Conservation (phyloP, 2,797 vertebrate genomes). For the Pangasius sanitwongsei region DNA sequence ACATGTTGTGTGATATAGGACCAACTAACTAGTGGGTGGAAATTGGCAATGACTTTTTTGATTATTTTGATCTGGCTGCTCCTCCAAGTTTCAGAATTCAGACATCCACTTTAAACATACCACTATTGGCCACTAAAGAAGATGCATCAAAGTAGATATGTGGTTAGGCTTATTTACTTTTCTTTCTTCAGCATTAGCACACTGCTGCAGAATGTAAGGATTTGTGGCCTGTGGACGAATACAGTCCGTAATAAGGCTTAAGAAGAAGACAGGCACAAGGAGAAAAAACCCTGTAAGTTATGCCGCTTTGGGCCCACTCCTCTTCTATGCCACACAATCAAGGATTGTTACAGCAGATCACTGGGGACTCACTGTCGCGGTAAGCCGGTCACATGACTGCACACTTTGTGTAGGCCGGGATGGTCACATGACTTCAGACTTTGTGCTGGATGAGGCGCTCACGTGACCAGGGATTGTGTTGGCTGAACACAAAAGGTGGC, state of each 20-base stretch:
- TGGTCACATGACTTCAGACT: conserved; percentile 40
- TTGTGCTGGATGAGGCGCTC: conserved; percentile 21
- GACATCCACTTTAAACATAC: background rate
- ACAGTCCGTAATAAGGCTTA: background rate
- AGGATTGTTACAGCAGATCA: conserved; percentile 63
- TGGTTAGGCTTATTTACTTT: background rate
- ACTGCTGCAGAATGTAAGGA: background rate
- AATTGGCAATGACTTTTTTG: background rate
- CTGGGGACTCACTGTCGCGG: conserved; percentile 58
- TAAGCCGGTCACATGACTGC: conserved; percentile 57
- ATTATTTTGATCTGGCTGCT: background rate
- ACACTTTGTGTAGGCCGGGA: conserved; percentile 19
- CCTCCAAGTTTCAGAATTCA: background rate
- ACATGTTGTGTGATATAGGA: background rate
- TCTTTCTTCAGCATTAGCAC: background rate
- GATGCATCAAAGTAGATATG: background rate
- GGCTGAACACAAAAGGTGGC: conserved; percentile 49
- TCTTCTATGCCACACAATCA: conserved; percentile 55
- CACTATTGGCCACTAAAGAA: background rate
- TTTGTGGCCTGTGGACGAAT: background rate
- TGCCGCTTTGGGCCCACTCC: conserved; percentile 61
- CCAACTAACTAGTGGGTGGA: background rate
- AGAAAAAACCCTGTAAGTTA: conserved; percentile 38
- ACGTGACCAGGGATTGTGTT: conserved; percentile 42
- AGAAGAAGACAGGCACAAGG: background rate